Base-by-base conservation (phyloP, 2,797 vertebrate species). In the Phalanger gymnotis region DNA sequence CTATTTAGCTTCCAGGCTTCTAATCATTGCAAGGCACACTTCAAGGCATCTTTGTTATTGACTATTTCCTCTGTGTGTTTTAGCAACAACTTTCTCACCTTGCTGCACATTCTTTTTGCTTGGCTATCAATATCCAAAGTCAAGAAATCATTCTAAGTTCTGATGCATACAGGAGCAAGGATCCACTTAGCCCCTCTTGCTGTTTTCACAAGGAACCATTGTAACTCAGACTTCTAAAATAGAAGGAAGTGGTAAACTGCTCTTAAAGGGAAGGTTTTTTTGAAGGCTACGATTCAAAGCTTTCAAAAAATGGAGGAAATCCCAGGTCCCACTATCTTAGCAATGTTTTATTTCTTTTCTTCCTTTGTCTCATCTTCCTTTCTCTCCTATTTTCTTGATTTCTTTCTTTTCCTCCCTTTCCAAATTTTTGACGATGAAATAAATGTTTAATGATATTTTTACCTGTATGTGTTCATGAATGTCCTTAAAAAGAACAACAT, bases 81-180 rank as follows among this genome's bases (percentile, higher is more conserved):
- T 96, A 98, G 98, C 96, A 98, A 98, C 97, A 97, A 97, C 95
- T 94, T 58, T 97, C 97, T 98, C 97, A 98, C 96, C 97, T 98
- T 98, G 96, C 97, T 97, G 96, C 96, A 95, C 96, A 95, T 97
- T 98, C 98, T 98, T 98, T 98, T 96, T 98, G 96, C 96, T 90
- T 96, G 97, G 93, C 96, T 97, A 98, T 98, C 97, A 94, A 97
- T 98, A 96, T 61, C 97, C 96, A 98, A 98, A 98, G 92, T 54
- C 90, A 54, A 89, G 53, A 93, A 97, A 97, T 92, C 94, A 96
- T 95, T 93, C 58, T 95, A 97, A 98, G 97, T 97, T 96, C 96
- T 81, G 91, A 97, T 97, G 97, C 96, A 98, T 96, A 95, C 1
- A 28, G 97, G 96, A 96, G 95, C 94, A 66, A 87, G 25, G 40